Percentiles rank a stretch among this genome's conserved stretches.
Conservation (phyloP, 2,797 vertebrate genomes). For the Astyanax mexicanus region DNA sequence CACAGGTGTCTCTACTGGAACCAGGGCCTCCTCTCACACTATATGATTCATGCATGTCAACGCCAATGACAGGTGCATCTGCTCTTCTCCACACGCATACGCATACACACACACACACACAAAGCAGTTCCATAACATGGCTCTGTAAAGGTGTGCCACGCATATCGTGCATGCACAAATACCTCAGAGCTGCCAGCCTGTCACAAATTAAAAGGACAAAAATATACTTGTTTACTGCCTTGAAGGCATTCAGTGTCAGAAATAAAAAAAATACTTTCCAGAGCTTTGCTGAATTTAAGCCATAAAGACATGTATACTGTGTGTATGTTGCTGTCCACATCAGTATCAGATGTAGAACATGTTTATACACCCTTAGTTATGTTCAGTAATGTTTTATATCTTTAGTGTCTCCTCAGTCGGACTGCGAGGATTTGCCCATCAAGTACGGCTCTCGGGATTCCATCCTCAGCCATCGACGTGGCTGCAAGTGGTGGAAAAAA, state of each 20-base stretch:
- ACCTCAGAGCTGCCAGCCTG: slow-evolving; percentile 22
- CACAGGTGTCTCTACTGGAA: not conserved
- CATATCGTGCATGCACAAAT: not conserved
- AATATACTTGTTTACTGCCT: slow-evolving; percentile 45
- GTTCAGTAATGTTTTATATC: not conserved
- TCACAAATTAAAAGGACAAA: slow-evolving; percentile 15
- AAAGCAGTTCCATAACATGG: slow-evolving; percentile 6
- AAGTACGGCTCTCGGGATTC: slow-evolving; percentile 76
- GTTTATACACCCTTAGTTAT: not conserved
- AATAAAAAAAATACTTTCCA: slow-evolving; percentile 26
- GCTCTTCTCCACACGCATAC: too few species aligned
- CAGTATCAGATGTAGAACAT: not conserved
- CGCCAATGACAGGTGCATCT: slow-evolving; percentile 1
- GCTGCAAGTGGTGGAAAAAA: slow-evolving; percentile 66
- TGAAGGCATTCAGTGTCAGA: slow-evolving; percentile 12
- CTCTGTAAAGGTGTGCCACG: not conserved
- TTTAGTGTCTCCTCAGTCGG: slow-evolving; percentile 74
- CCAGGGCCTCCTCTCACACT: not conserved
- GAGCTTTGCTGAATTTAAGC: slow-evolving; percentile 14
- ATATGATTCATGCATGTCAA: not conserved
- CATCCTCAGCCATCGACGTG: slow-evolving; percentile 71
- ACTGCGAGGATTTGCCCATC: slow-evolving; percentile 70
- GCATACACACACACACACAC: not conserved
- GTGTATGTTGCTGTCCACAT: not conserved
- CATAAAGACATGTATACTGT: too few species aligned